phyloP scores from a whole-genome alignment of 2,888 invertebrate genomes.

The Lycaena phlaeas region DNA sequence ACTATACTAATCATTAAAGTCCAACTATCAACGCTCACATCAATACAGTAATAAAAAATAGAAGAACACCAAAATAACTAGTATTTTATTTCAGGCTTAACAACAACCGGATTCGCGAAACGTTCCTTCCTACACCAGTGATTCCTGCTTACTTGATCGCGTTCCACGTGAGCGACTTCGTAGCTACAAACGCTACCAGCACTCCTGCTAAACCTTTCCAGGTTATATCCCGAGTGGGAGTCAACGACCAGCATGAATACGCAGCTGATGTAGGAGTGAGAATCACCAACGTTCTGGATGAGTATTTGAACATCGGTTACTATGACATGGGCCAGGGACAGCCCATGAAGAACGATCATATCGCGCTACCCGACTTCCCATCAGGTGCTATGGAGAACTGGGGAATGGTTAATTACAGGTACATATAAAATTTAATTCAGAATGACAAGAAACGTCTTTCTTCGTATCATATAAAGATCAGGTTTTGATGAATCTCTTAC shows the following conservation, averaged over 20 bases:
- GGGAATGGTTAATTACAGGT: slow-evolving; percentile 87
- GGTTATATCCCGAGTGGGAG: slow-evolving; percentile 55
- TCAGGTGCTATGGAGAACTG: slow-evolving; percentile 91
- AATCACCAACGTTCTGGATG: slow-evolving; percentile 64
- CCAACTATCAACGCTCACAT: too few species aligned
- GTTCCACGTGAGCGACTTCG: slow-evolving; percentile 86
- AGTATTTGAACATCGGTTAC: slow-evolving; percentile 70
- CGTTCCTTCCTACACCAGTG: slow-evolving; percentile 72
- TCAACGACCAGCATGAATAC: slow-evolving; percentile 45
- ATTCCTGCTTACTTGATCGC: slow-evolving; percentile 91
- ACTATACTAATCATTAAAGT: too few species aligned
- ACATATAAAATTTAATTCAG: slow-evolving; percentile 12
- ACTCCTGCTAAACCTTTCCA: slow-evolving; percentile 39
- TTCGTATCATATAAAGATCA: too few species aligned
- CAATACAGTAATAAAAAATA: not conserved
- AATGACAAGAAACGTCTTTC: too few species aligned
- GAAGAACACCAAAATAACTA: not conserved
- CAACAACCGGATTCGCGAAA: slow-evolving; percentile 37
- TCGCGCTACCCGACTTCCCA: slow-evolving; percentile 84
- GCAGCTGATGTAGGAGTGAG: slow-evolving; percentile 58
- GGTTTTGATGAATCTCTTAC: too few species aligned
- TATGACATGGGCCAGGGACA: slow-evolving; percentile 68
- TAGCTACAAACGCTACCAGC: slow-evolving; percentile 36
- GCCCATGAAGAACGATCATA: slow-evolving; percentile 76
- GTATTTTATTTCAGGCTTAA: slow-evolving; percentile 9